phyloP scores from a whole-genome alignment of 2,797 vertebrate species.

The Poeciliopsis presidionis region DNA sequence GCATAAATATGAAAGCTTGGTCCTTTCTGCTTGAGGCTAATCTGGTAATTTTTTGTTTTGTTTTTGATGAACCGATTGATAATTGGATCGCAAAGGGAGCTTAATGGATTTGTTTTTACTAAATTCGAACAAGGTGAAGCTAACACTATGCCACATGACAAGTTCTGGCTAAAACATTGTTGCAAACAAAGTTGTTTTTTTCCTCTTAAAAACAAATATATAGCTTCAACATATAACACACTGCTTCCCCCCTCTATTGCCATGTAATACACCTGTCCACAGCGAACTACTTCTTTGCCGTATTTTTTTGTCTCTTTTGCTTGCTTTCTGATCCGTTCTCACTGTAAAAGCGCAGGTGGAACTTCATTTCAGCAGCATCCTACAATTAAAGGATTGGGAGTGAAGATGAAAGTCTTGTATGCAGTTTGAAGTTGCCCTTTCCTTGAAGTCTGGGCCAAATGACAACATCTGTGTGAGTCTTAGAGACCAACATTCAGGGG shows the following conservation, averaged over 20 bases:
- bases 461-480: constrained; percentile 55
- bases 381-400: constrained; percentile 43
- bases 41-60: too few species aligned
- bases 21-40: too few species aligned
- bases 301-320: constrained; percentile 10
- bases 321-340: constrained; percentile 11
- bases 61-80: too few species aligned
- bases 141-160: too few species aligned
- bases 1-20: too few species aligned
- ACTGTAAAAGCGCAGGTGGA: constrained; percentile 45
- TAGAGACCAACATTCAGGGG: constrained; percentile 33
- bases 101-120: too few species aligned
- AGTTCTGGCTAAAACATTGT: too few species aligned
- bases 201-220: too few species aligned
- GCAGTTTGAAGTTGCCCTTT: constrained; percentile 58
- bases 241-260: neutral
- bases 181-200: too few species aligned
- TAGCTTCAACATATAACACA: too few species aligned
- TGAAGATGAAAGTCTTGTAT: constrained; percentile 69
- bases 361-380: constrained; percentile 44
- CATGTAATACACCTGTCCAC: neutral
- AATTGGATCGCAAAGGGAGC: too few species aligned
- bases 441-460: constrained; percentile 40
- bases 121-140: too few species aligned
- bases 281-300: neutral